Conservation (phyloP, 2,888 invertebrate genomes). For the Salpingus planirostris region DNA sequence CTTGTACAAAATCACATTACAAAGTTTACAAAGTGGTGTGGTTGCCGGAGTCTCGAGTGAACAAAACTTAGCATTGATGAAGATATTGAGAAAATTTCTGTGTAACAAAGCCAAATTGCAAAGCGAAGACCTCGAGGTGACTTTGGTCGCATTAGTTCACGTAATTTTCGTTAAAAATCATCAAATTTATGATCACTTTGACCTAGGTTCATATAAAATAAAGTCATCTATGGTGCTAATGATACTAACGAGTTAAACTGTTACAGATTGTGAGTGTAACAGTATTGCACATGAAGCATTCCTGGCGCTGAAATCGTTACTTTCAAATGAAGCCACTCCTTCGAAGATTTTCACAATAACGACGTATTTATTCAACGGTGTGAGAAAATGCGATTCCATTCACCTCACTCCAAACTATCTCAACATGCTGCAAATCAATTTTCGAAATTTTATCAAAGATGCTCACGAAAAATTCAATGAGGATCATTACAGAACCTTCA, state of each 20-base stretch:
- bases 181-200: constrained; percentile 4
- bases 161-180: constrained; percentile 6
- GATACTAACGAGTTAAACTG: too few relatives aligned
- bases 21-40: too few relatives aligned
- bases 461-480: constrained; percentile 8
- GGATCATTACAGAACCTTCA: constrained; percentile 10
- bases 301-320: too few relatives aligned
- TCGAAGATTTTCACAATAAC: constrained; percentile 5
- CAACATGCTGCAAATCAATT: constrained; percentile 6
- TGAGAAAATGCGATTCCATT: constrained; percentile 4
- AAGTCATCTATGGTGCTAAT: neutral
- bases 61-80: too few relatives aligned
- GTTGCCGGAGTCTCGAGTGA: too few relatives aligned
- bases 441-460: constrained; percentile 8
- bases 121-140: constrained; percentile 7
- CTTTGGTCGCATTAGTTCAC: constrained; percentile 8
- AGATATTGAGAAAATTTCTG: too few relatives aligned
- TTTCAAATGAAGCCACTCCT: constrained; percentile 4
- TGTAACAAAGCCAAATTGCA: constrained; percentile 9
- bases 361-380: constrained; percentile 10
- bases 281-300: too few relatives aligned
- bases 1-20: constrained; percentile 4
- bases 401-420: constrained; percentile 4
- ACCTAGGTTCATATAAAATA: neutral
- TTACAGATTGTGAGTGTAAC: too few relatives aligned